Evolutionary conservation across 2,113 vertebrate genomes (phyloP).

Genomic region (Callithrix jacchus): DNA sequence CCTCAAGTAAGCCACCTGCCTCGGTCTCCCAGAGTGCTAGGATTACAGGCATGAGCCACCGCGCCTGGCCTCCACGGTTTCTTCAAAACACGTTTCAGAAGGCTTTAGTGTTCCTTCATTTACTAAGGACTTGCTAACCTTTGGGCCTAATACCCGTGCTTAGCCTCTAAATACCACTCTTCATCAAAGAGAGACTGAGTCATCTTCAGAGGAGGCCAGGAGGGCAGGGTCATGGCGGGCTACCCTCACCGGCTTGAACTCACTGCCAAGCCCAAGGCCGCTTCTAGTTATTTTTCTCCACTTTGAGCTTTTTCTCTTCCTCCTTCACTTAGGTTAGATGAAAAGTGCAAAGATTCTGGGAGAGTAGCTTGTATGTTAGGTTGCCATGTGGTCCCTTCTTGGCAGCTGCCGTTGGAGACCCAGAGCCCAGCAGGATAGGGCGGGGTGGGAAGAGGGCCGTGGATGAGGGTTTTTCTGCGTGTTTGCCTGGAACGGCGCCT

Average conservation of each 20-base stretch:
- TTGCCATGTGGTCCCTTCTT: not conserved
- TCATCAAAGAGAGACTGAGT: not conserved
- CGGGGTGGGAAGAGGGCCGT: fast-evolving
- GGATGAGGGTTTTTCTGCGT: not conserved
- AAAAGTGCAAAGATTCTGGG: not conserved
- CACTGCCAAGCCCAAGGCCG: not conserved
- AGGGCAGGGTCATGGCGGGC: not conserved
- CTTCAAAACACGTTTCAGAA: not conserved
- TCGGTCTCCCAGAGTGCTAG: too few species aligned
- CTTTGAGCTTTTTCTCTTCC: not conserved
- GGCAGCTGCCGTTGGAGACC: not conserved
- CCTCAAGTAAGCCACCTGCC: too few species aligned
- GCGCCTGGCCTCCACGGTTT: fast-evolving
- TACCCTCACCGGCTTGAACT: fast-evolving
- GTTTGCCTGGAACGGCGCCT: fast-evolving
- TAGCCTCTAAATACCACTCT: not conserved
- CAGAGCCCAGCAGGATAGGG: fast-evolving
- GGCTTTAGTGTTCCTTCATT: not conserved
- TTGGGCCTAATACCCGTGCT: not conserved
- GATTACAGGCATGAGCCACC: too few species aligned
- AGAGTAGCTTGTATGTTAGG: not conserved
- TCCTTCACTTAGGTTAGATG: not conserved
- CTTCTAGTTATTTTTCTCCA: not conserved
- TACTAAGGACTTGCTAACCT: not conserved
- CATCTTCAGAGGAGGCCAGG: not conserved